Conservation (phyloP, 1,140 invertebrate species). For the Elymnias hypermnestra region DNA sequence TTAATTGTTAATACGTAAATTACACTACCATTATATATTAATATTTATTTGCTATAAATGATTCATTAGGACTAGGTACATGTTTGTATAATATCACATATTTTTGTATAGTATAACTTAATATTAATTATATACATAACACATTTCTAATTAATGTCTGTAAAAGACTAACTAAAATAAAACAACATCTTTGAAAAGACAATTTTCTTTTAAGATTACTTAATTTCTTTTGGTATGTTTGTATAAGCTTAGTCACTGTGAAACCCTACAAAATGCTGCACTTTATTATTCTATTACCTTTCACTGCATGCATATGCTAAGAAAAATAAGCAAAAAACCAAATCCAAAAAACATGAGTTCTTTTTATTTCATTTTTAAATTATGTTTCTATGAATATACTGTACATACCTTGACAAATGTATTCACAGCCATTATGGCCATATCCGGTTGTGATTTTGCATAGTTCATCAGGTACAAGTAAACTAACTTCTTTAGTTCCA, state of each 20-base stretch:
- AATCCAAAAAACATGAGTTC: constrained; percentile 23
- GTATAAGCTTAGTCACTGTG: background rate
- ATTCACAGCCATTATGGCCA: constrained; percentile 99
- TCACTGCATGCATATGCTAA: constrained; percentile 29
- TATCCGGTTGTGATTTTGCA: constrained; percentile 99
- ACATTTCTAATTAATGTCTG: too few species aligned
- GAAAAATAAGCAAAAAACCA: constrained; percentile 27
- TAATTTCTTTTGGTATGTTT: background rate
- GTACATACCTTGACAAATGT: constrained; percentile 97
- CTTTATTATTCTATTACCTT: constrained; percentile 13
- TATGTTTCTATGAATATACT: constrained; percentile 8
- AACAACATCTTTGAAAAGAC: too few species aligned
- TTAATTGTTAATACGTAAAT: background rate
- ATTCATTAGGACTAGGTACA: too few species aligned
- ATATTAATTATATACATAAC: too few species aligned
- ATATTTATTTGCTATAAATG: too few species aligned
- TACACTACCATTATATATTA: too few species aligned
- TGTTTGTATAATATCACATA: background rate
- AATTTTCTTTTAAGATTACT: too few species aligned
- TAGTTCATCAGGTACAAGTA: constrained; percentile 99
- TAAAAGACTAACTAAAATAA: too few species aligned
- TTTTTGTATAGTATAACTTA: background rate
- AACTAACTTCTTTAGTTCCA: constrained; percentile 99
- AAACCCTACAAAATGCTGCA: constrained; percentile 11
- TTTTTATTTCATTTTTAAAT: constrained; percentile 17